Percentiles rank a stretch among this genome's conserved stretches.
These are phyloP conservation scores for Chrysolina oricalcia DNA, from an alignment of 2,888 invertebrate genomes.

Conservation along the genomic window DNA sequence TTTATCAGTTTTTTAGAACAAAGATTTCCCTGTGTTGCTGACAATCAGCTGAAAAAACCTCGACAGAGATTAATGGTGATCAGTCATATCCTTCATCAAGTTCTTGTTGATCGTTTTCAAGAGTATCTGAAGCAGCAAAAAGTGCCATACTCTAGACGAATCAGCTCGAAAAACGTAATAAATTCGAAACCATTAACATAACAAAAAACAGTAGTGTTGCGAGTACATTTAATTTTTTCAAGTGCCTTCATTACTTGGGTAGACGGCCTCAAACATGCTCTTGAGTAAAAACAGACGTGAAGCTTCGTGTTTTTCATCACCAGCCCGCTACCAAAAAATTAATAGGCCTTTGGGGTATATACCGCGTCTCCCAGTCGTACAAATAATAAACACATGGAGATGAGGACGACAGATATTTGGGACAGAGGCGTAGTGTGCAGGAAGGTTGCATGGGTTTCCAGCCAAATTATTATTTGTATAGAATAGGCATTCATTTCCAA, in stretches of 20 bases:
- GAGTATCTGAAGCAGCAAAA: constrained; percentile 1
- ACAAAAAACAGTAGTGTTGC: constrained; percentile 46
- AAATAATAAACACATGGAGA: constrained; percentile 36
- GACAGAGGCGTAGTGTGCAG: constrained; percentile 7
- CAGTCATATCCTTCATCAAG: neutral
- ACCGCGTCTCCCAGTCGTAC: constrained; percentile 21
- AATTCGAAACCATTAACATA: constrained; percentile 42
- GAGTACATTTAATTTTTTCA: constrained; percentile 52
- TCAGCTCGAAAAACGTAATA: constrained; percentile 12
- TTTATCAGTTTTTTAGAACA: too few species aligned
- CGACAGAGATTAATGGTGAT: neutral
- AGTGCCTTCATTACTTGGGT: constrained; percentile 49
- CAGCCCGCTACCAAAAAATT: constrained; percentile 54
- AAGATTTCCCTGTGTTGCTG: too few species aligned
- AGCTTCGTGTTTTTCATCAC: constrained; percentile 55
- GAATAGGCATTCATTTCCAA: too few species aligned
- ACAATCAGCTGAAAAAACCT: neutral
- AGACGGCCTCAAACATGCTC: constrained; percentile 39
- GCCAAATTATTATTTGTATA: too few species aligned
- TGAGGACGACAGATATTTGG: constrained; percentile 11
- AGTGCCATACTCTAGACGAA: constrained; percentile 2
- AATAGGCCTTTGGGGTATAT: constrained; percentile 47
- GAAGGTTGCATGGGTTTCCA: neutral
- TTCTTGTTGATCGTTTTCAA: constrained; percentile 13
- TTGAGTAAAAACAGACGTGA: constrained; percentile 49